phyloP scores from a whole-genome alignment of 2,113 vertebrate genomes.

The Melanerpes aurifrons region DNA sequence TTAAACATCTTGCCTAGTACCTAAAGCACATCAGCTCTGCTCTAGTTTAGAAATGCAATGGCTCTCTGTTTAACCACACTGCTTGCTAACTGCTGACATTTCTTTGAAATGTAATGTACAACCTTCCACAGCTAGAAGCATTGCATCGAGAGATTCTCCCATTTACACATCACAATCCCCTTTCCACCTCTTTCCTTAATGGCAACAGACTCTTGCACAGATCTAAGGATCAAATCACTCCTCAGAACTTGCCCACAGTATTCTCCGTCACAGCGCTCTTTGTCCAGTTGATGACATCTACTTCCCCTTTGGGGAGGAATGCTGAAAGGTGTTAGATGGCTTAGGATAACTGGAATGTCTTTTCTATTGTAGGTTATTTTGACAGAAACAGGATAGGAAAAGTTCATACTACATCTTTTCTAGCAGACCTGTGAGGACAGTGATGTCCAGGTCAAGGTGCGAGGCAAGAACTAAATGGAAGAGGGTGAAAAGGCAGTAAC shows the following conservation, averaged over 20 bases:
- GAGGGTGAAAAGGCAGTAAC: background rate
- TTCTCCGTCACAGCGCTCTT: background rate
- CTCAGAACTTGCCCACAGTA: background rate
- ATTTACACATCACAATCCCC: background rate
- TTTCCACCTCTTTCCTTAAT: background rate
- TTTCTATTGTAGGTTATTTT: background rate
- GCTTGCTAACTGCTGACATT: background rate
- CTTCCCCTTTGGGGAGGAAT: background rate
- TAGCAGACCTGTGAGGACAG: background rate
- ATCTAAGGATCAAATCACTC: background rate
- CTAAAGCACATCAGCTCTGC: background rate
- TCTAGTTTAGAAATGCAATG: background rate
- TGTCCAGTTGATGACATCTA: background rate
- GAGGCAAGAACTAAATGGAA: background rate
- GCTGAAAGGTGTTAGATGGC: background rate
- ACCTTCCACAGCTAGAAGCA: background rate
- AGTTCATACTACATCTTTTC: background rate
- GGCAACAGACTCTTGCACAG: background rate
- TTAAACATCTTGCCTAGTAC: background rate
- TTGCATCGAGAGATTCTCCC: background rate
- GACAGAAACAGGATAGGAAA: background rate
- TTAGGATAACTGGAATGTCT: background rate
- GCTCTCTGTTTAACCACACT: background rate
- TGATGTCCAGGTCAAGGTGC: background rate
- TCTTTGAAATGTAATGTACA: background rate